Base-by-base conservation (phyloP, 2,888 invertebrate genomes). In the Xanthia togata region DNA sequence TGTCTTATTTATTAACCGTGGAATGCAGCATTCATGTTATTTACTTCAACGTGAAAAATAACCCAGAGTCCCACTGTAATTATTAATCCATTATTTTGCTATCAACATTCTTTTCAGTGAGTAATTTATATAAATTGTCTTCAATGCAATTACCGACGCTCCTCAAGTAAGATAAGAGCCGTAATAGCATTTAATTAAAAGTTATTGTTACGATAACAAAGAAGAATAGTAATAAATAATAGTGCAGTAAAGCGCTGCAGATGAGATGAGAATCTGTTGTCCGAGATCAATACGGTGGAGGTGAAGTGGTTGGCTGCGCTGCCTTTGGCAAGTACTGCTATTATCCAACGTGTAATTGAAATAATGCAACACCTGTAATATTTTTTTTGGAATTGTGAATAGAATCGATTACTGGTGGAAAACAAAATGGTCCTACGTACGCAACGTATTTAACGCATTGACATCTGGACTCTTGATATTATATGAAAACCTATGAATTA, bases 241-340 rank as follows among this genome's bases (percentile, higher is more conserved):
- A 60, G 67, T 63, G 63, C 68, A 67, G 65, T 57, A 63, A 69
- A 38, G 31, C n/a, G 69, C 70, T 78, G 70, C 71, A 79, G 57
- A 76, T 72, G 73, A 81, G 73, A 73, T 72, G 76, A 73, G 70
- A 73, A 79, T 78, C 79, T 81, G 68, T 77, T 85, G 64, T 73
- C 74, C 31, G 55, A 85, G 84, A 89, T 88, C 88, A 87, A 89
- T 88, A 90, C 81, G 26, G 68, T 55, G 79, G 80, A 80, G 79
- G 82, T 81, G 74, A 59, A 60, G 50, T 44, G 23, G 77, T 65
- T 77, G 73, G 55, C 62, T 82, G 82, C 80, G 73, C 76, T 83
- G 73, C 76, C 67, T 74, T 69, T 55, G 57, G 79, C 23, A 59
- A 71, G 53, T 75, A 79, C 76, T 78, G 71, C n/a, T 79, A 77